Percentiles rank a stretch among this genome's conserved stretches.
Conservation (phyloP, 2,797 vertebrate species). For the Trachurus trachurus region DNA sequence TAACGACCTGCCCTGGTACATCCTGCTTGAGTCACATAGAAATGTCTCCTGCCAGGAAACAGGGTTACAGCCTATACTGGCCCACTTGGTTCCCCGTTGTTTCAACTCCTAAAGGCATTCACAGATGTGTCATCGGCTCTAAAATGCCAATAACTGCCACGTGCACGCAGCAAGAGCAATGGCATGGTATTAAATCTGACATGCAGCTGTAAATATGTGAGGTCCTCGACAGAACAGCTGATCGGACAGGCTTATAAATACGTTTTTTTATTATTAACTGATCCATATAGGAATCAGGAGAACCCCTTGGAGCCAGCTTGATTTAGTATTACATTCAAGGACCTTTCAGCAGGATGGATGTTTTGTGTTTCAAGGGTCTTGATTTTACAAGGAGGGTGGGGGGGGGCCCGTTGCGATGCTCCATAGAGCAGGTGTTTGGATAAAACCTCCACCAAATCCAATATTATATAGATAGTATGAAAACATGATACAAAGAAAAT, state of each 20-base stretch:
- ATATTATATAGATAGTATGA: background rate
- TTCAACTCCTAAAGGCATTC: background rate
- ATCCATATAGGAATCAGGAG: background rate
- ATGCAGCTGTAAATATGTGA: background rate
- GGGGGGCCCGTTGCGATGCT: background rate
- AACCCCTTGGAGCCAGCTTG: background rate
- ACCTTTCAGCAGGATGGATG: background rate
- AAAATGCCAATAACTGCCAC: background rate
- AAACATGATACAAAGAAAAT: background rate
- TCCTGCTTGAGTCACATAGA: slow-evolving; percentile 11
- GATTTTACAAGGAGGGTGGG: background rate
- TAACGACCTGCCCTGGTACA: background rate
- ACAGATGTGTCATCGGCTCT: background rate
- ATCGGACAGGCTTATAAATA: background rate
- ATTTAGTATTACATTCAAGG: background rate
- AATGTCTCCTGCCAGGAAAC: background rate
- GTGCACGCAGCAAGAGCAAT: background rate
- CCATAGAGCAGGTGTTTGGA: background rate
- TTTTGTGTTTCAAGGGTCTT: slow-evolving; percentile 2
- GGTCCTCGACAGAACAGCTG: background rate
- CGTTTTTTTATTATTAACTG: background rate
- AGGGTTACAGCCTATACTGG: slow-evolving; percentile 17
- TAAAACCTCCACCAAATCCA: background rate
- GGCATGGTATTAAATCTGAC: background rate
- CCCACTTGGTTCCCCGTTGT: no score